Evolutionary conservation across 2,888 invertebrate genomes (phyloP), one percentile per base, ranked within the genome.

Genomic region (Thecophora atra): DNA sequence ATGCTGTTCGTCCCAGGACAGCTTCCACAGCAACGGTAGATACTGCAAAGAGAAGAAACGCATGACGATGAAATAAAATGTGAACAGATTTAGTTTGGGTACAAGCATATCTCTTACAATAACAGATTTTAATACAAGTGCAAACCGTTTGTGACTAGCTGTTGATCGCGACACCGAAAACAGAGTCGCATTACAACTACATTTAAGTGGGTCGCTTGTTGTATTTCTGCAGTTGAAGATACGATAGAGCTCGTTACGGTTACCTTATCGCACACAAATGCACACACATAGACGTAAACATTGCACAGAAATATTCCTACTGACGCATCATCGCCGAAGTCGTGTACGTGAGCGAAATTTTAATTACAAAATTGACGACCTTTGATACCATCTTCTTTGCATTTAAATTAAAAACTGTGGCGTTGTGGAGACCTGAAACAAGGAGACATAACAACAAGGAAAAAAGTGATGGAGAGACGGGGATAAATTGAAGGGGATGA

Each of bases 1-100:
- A 92, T 73, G 95, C 95, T 78, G 93, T 94, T 69, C 92, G 90
- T 8, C 95, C 94, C 77, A 95, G 88, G 58, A 96, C 95, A 15
- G 95, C 95, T 81, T 93, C 94, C 78, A 96, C 94, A 77, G 90
- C 89, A 72, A 91, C 90, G 68, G 91, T 90, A 78, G 90, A 89
- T 80, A 91, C 93, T 92, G 89, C 28, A 84, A 79, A n/a, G 51
- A 47, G 60, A 19, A 44, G 56, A n/a, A 66, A 42, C 62, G 69
- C 19, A 3, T 17, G 44, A 44, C 3, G 6, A 19, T 15, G 8
- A 44, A 44, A 6, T 42, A 8, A 63, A 19, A 63, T 3, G 30
- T 17, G 17, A 8, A 63, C 4, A 17, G 5, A 47, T n/a, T 47
- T 8, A 47, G 11, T 47, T 17, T 17, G 17, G 17, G 17, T 47